phyloP scores from a whole-genome alignment of 1,140 invertebrate genomes.

The Pogonognathellus flavescens region DNA sequence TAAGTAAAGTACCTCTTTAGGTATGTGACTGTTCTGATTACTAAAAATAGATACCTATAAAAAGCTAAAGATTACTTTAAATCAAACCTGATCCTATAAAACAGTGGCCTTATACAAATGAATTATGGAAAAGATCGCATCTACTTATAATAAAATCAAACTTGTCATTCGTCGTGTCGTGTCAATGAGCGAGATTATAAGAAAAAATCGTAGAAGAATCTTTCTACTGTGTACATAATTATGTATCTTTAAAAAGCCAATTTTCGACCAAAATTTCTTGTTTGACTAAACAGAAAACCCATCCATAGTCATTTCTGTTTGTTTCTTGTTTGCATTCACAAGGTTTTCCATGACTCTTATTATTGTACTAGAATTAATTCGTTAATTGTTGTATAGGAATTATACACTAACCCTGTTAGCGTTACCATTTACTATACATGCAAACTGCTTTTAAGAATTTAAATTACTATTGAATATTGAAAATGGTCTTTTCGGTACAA shows the following conservation, averaged over 20 bases:
- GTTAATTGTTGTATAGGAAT: not conserved
- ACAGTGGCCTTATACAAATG: conserved; percentile 56
- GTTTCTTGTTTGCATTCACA: not conserved
- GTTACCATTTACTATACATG: not conserved
- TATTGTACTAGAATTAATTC: not conserved
- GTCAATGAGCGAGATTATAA: not conserved
- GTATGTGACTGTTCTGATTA: not conserved
- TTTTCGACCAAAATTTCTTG: conserved; percentile 40
- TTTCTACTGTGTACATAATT: too few species aligned
- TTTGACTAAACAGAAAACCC: conserved; percentile 22
- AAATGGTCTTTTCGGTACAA: too few species aligned
- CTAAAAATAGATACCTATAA: not conserved
- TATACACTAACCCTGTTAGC: not conserved
- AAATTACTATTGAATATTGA: not conserved
- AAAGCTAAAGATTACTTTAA: not conserved
- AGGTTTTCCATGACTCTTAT: not conserved
- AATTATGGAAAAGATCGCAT: conserved; percentile 26
- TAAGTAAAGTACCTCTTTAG: too few species aligned
- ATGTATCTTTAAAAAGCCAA: conserved; percentile 35
- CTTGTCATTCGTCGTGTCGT: not conserved
- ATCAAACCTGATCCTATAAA: conserved; percentile 49
- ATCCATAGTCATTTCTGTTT: conserved; percentile 7
- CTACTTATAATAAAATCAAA: conserved; percentile 3
- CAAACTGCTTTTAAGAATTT: not conserved
- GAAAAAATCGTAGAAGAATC: not conserved